Conservation (phyloP, 2,888 invertebrate genomes). For the Andrena bucephala region DNA sequence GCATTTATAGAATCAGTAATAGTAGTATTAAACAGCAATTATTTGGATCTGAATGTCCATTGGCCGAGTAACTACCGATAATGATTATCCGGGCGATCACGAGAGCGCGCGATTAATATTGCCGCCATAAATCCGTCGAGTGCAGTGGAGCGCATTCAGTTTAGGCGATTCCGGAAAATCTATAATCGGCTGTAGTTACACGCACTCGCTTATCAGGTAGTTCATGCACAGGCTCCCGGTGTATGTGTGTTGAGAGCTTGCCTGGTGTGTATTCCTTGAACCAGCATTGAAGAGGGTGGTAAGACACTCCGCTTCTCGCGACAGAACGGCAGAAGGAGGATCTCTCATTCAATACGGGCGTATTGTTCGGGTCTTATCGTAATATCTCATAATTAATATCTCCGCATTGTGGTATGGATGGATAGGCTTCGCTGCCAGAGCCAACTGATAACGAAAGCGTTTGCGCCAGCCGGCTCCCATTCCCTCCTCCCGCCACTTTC, state of each 20-base stretch:
- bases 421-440: constrained; percentile 83
- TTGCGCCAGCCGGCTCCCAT: constrained; percentile 74
- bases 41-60: too few relatives aligned
- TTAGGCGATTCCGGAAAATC: constrained; percentile 55
- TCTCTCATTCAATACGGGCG: constrained; percentile 84
- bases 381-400: constrained; percentile 85
- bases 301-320: constrained; percentile 73
- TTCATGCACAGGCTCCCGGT: constrained; percentile 19
- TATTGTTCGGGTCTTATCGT: constrained; percentile 85
- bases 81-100: too few relatives aligned
- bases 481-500: constrained; percentile 23
- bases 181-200: constrained; percentile 56
- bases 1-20: too few relatives aligned
- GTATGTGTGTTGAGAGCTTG: constrained; percentile 54
- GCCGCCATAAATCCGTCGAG: constrained; percentile 19
- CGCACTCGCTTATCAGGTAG: constrained; percentile 58
- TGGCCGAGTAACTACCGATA: too few relatives aligned
- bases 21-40: too few relatives aligned
- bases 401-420: constrained; percentile 85
- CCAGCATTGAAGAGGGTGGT: constrained; percentile 63
- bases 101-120: background rate
- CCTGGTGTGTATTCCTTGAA: constrained; percentile 49
- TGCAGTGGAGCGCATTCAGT: constrained; percentile 45
- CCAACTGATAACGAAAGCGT: constrained; percentile 83
- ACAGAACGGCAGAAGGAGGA: constrained; percentile 67